Percentiles rank a stretch among this genome's conserved stretches.
Conservation (phyloP, 2,113 vertebrate species). For the Corydoras sp. region DNA sequence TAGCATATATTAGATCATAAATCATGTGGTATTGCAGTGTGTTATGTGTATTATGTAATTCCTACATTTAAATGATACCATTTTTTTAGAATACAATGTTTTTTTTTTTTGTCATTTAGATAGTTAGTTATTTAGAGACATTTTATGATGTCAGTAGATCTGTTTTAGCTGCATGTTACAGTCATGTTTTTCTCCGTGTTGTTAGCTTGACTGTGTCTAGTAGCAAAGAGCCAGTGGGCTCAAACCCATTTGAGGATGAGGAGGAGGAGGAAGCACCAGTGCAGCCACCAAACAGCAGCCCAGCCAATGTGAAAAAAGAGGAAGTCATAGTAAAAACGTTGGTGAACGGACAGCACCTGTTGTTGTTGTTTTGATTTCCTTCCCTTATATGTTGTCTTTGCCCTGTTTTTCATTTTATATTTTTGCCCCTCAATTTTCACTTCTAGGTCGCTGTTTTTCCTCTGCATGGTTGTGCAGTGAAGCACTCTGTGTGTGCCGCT, state of each 20-base stretch:
- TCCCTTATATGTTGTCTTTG: conserved; percentile 3
- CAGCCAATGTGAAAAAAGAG: conserved; percentile 84
- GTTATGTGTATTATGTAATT: too few relatives aligned
- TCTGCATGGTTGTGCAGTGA: conserved; percentile 55
- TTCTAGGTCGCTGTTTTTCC: conserved; percentile 40
- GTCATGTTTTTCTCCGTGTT: conserved; percentile 78
- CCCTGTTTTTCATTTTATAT: conserved; percentile 11
- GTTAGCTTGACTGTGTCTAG: conserved; percentile 80
- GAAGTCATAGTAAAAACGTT: conserved; percentile 91
- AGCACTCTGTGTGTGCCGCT: background rate
- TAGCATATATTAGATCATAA: too few relatives aligned
- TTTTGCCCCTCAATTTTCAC: conserved; percentile 13
- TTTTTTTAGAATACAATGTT: too few relatives aligned
- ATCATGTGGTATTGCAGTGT: too few relatives aligned
- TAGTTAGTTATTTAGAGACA: too few relatives aligned
- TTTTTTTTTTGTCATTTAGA: too few relatives aligned
- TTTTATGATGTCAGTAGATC: background rate
- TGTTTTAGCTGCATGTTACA: conserved; percentile 47
- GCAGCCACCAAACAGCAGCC: conserved; percentile 80
- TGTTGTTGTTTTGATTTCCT: background rate
- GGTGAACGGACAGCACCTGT: conserved; percentile 73
- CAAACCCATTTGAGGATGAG: conserved; percentile 91
- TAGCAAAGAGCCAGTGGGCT: conserved; percentile 77
- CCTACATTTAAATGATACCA: too few relatives aligned
- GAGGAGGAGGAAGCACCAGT: conserved; percentile 59